Percentiles rank a stretch among this genome's conserved stretches.
phyloP scores from a whole-genome alignment of 2,888 invertebrate species.

The Germaria angustata region DNA sequence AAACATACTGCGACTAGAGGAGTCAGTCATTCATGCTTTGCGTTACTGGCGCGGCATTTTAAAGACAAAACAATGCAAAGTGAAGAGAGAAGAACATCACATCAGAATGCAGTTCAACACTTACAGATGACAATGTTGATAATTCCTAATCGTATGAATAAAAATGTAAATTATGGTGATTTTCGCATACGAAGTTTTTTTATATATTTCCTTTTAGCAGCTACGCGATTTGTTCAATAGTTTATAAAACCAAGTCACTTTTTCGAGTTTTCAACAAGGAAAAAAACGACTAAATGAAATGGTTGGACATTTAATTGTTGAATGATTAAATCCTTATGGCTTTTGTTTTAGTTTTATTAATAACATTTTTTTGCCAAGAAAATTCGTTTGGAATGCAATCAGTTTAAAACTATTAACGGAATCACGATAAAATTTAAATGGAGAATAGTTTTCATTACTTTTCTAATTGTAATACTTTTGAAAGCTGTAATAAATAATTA shows the following conservation, averaged over 20 bases:
- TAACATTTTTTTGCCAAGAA: background rate
- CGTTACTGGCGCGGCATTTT: slow-evolving; percentile 48
- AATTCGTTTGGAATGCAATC: background rate
- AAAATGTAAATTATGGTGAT: slow-evolving; percentile 76
- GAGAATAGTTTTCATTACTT: background rate
- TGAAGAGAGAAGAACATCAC: slow-evolving; percentile 67
- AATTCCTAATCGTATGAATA: slow-evolving; percentile 77
- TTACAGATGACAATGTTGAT: slow-evolving; percentile 76
- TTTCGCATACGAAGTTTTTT: slow-evolving; percentile 52
- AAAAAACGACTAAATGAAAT: slow-evolving; percentile 18
- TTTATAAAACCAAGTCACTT: background rate
- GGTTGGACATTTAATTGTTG: slow-evolving; percentile 6
- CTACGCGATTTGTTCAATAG: slow-evolving; percentile 2
- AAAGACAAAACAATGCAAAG: slow-evolving; percentile 58
- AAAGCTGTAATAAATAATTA: no score
- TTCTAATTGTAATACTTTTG: background rate
- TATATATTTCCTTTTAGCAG: background rate
- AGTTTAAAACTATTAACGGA: background rate
- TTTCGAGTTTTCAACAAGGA: background rate
- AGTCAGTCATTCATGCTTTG: slow-evolving; percentile 21
- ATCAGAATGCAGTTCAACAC: slow-evolving; percentile 72
- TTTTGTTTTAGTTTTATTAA: background rate
- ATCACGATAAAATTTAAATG: background rate
- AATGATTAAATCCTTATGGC: background rate
- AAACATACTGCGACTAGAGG: background rate